These are phyloP conservation scores for Notothenia coriiceps DNA, from an alignment of 2,113 vertebrate genomes.

Conservation along the genomic window DNA sequence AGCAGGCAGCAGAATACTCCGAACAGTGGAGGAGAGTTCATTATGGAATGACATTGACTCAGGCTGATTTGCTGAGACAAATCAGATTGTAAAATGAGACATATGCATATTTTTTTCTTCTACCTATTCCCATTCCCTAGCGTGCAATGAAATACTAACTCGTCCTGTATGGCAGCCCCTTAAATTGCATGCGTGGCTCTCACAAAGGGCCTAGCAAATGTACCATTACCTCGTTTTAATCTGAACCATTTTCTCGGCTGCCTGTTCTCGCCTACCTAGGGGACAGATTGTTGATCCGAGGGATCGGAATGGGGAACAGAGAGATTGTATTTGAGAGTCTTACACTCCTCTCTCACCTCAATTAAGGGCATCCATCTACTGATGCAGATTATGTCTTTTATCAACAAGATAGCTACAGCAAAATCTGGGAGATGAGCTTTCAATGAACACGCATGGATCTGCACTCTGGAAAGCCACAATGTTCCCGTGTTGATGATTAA, in stretches of 20 bases:
- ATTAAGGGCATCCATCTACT: conserved; percentile 47
- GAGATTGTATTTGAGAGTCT: conserved; percentile 59
- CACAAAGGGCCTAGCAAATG: conserved; percentile 77
- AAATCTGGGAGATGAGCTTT: conserved; percentile 41
- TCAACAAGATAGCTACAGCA: background rate
- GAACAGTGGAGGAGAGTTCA: conserved; percentile 70
- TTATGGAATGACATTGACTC: conserved; percentile 80
- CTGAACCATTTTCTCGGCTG: conserved; percentile 72
- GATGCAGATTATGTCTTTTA: conserved; percentile 37
- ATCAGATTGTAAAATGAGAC: conserved; percentile 83
- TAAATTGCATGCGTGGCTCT: conserved; percentile 77
- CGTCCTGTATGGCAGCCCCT: conserved; percentile 66
- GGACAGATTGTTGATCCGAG: conserved; percentile 75
- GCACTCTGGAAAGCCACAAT: conserved; percentile 8
- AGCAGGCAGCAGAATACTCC: conserved; percentile 48
- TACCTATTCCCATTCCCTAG: conserved; percentile 61
- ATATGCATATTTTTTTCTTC: conserved; percentile 58
- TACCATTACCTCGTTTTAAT: conserved; percentile 84
- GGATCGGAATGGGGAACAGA: conserved; percentile 58
- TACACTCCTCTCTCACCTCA: conserved; percentile 50
- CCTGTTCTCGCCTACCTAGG: conserved; percentile 61
- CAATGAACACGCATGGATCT: conserved; percentile 25
- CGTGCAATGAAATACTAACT: conserved; percentile 83
- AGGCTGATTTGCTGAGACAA: conserved; percentile 81
- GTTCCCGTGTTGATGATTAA: conserved; percentile 9